Percentiles rank a stretch among this genome's conserved stretches.
phyloP scores from a whole-genome alignment of 2,113 vertebrate genomes.

The Ophiodon elongatus region DNA sequence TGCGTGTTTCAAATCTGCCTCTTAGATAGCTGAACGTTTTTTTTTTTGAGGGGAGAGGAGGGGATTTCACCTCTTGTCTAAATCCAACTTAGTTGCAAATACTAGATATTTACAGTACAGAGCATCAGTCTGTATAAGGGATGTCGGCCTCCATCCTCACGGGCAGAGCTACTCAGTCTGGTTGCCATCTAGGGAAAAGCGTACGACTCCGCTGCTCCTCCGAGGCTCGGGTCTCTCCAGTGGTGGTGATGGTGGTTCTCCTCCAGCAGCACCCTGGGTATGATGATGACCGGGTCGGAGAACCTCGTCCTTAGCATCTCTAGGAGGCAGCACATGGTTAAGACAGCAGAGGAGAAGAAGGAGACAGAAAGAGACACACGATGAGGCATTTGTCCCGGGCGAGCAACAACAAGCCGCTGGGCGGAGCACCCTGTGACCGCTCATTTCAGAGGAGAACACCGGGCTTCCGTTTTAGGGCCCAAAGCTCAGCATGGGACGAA shows the following conservation, averaged over 20 bases:
- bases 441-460: slow-evolving; percentile 57
- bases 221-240: slow-evolving; percentile 78
- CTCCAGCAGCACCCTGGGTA: slow-evolving; percentile 86
- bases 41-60: not conserved
- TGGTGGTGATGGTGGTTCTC: slow-evolving; percentile 77
- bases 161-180: slow-evolving; percentile 64
- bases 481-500: not conserved
- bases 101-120: slow-evolving; percentile 74
- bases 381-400: slow-evolving; percentile 68
- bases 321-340: slow-evolving; percentile 82
- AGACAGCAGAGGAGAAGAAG: slow-evolving; percentile 58
- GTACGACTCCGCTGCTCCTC: slow-evolving; percentile 78
- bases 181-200: slow-evolving; percentile 83
- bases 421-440: slow-evolving; percentile 77
- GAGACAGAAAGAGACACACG: slow-evolving; percentile 76
- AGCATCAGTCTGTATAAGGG: slow-evolving; percentile 44
- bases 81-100: slow-evolving; percentile 61
- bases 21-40: not conserved
- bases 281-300: slow-evolving; percentile 85
- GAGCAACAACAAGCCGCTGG: slow-evolving; percentile 35
- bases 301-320: slow-evolving; percentile 82
- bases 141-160: slow-evolving; percentile 9
- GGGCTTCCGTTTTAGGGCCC: not conserved
- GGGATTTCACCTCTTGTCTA: slow-evolving; percentile 32
- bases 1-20: slow-evolving; percentile 8